Percentiles rank a stretch among this genome's conserved stretches.
Evolutionary conservation across 2,797 vertebrate genomes (phyloP).

Genomic region (Onychomys leucogaster): DNA sequence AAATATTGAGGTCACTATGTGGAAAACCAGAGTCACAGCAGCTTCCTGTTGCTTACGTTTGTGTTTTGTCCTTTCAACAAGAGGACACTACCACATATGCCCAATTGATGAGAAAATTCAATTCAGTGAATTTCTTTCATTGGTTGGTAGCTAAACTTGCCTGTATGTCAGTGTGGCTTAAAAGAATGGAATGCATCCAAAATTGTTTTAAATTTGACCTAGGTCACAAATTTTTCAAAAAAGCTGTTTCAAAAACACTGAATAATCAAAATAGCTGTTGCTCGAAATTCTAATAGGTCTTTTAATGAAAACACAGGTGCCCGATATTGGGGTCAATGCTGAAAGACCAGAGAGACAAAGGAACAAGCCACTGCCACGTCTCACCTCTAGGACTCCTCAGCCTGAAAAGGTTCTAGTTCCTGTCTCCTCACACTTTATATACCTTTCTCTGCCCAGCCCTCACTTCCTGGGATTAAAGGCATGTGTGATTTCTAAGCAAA

Average conservation of each 20-base stretch:
- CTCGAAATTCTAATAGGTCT: no score
- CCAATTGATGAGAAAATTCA: constrained; percentile 3
- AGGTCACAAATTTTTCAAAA: background rate
- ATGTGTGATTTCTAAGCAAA: no score
- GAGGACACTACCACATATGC: background rate
- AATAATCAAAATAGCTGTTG: background rate
- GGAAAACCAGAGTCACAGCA: background rate
- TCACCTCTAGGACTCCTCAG: no score
- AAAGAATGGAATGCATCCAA: background rate
- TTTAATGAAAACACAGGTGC: no score
- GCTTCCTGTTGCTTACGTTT: background rate
- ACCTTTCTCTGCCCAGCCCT: no score
- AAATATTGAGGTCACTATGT: background rate
- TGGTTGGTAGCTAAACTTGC: background rate
- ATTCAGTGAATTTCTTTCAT: constrained; percentile 51
- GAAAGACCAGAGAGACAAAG: no score
- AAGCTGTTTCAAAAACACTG: background rate
- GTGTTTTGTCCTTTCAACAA: background rate
- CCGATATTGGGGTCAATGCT: no score
- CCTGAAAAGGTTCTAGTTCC: no score
- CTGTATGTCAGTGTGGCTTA: background rate
- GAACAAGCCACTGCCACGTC: no score
- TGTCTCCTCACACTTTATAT: no score
- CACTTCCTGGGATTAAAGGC: no score
- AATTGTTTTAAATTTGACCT: constrained; percentile 4